phyloP scores from a whole-genome alignment of 2,113 vertebrate species.

The Mixornis gularis region DNA sequence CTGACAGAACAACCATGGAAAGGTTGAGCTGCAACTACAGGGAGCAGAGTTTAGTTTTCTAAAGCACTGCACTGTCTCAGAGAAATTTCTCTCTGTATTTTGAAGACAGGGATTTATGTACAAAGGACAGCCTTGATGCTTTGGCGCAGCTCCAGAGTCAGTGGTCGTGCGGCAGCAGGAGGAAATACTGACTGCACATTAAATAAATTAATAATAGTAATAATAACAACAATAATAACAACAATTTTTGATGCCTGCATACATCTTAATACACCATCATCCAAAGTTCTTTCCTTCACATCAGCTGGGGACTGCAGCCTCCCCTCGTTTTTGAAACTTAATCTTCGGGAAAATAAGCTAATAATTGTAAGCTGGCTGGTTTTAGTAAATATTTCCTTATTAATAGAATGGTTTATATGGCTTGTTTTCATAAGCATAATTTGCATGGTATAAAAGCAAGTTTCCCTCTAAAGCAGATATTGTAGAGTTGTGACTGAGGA shows the following conservation, averaged over 20 bases:
- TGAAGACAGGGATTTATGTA: not conserved
- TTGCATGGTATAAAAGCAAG: not conserved
- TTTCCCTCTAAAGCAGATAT: not conserved
- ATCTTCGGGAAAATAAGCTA: not conserved
- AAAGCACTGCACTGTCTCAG: not conserved
- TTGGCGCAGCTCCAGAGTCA: not conserved
- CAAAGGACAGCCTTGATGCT: not conserved
- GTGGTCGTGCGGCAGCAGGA: not conserved
- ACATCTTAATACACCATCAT: no score
- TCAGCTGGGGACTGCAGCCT: no score
- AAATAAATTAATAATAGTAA: not conserved
- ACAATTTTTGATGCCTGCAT: not conserved
- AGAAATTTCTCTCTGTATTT: not conserved
- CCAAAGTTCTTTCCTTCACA: no score
- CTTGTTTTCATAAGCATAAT: not conserved
- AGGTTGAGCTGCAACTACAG: not conserved
- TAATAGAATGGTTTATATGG: not conserved
- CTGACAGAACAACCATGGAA: not conserved
- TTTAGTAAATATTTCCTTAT: not conserved
- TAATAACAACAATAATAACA: not conserved
- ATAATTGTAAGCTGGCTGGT: not conserved
- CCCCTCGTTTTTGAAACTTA: not conserved
- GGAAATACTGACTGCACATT: not conserved
- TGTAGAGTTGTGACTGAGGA: not conserved
- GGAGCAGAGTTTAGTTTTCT: not conserved